Evolutionary conservation across 1,140 invertebrate genomes (phyloP).

Genomic region (Asbolus verrucosus): DNA sequence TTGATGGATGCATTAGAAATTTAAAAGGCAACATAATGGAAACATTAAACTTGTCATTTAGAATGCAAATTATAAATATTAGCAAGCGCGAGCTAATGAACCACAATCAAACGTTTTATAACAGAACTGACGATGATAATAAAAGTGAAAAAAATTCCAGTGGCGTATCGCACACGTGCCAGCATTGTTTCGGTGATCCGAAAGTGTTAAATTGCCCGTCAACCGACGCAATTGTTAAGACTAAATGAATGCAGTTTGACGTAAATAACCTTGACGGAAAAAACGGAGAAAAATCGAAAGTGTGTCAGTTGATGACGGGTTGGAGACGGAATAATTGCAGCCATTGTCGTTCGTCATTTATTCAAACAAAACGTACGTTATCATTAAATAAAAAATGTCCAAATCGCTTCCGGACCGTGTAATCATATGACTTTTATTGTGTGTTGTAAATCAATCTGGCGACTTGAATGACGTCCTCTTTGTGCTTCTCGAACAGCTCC

Average conservation of each 20-base stretch:
- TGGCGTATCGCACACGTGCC: no score
- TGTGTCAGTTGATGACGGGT: no score
- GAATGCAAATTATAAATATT: conserved; percentile 14
- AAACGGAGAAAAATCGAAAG: conserved; percentile 18
- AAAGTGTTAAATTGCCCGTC: conserved; percentile 28
- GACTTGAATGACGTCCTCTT: conserved; percentile 7
- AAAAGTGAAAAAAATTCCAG: conserved; percentile 4
- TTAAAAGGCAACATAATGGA: conserved; percentile 13
- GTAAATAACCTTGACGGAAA: conserved; percentile 18
- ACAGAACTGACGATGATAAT: neutral
- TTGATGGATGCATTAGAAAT: conserved; percentile 17
- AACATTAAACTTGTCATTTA: conserved; percentile 17
- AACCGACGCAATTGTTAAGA: neutral
- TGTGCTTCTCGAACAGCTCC: neutral
- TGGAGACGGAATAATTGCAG: neutral
- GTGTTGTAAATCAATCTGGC: neutral
- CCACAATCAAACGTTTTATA: neutral
- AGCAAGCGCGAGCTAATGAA: conserved; percentile 14
- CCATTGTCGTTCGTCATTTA: conserved; percentile 9
- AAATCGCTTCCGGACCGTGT: neutral
- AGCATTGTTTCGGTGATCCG: neutral
- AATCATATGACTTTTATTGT: no score
- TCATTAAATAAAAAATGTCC: neutral
- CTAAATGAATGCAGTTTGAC: conserved; percentile 23
- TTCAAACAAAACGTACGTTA: neutral